These are phyloP conservation scores for Holothuria glaberrima DNA, from an alignment of 35 echinoderm and acorn worm species.

Conservation along the genomic window DNA sequence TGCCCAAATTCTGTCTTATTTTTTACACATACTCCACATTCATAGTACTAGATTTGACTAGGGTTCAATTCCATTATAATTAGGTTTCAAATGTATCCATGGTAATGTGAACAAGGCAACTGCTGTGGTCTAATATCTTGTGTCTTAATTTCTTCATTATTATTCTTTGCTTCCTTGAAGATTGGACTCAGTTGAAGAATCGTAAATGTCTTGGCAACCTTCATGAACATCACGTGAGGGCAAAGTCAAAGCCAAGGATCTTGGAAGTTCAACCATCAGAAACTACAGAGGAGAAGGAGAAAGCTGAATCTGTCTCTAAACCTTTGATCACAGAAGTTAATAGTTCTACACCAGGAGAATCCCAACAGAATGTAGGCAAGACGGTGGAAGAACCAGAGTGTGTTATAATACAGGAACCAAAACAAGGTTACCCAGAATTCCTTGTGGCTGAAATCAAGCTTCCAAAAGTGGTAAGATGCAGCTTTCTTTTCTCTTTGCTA, in stretches of 20 bases:
- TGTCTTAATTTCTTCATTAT: neutral
- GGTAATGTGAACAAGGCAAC: no score
- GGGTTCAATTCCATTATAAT: no score
- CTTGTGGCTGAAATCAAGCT: slow-evolving; percentile 87
- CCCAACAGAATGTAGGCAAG: neutral
- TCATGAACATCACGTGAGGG: slow-evolving; percentile 81
- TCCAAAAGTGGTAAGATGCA: slow-evolving; percentile 85
- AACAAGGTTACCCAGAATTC: slow-evolving; percentile 93
- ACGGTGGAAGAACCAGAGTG: slow-evolving; percentile 76
- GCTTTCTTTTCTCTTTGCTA: neutral
- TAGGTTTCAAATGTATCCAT: no score
- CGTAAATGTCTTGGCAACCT: slow-evolving; percentile 84
- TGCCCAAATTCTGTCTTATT: no score
- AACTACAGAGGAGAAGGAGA: neutral
- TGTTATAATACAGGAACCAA: slow-evolving; percentile 85
- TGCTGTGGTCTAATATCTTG: no score
- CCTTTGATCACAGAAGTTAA: slow-evolving; percentile 70
- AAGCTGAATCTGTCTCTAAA: neutral
- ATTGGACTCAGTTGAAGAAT: slow-evolving; percentile 86
- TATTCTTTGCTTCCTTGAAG: slow-evolving; percentile 26
- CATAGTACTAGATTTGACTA: no score
- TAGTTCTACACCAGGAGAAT: neutral
- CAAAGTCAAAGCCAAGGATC: slow-evolving; percentile 96
- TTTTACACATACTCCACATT: no score
- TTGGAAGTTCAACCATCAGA: slow-evolving; percentile 54